Evolutionary conservation across 1,140 invertebrate species (phyloP), one percentile per base, ranked within the genome.

Genomic region (Drosophila leontia): DNA sequence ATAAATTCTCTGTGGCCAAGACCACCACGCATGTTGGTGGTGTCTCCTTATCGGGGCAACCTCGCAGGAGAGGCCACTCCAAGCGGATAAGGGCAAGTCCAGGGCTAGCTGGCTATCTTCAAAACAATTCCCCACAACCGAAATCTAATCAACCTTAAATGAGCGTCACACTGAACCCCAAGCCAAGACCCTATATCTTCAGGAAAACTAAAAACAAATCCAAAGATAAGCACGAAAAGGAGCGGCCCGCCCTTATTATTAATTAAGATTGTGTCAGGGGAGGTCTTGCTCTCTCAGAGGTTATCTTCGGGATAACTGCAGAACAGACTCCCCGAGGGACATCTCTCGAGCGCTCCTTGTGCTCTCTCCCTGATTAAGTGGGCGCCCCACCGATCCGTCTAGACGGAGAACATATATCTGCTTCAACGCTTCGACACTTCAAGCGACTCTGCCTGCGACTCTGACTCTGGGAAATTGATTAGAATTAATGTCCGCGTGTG

Each of bases 111-210:
- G 48, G 65, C 37, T 70, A 69, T 82, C 75, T 51, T 50, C 44
- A 41, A 48, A 63, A 32, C 53, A 32, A 42, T 47, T 68, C 57
- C 59, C 32, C 15, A 17, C 48, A 47, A 15, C 50, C 53, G 32
- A 79, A 82, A 90, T 91, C 85, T 90, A 90, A 90, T 90, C 85
- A 72, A 55, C 15, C 51, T 72, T 75, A 65, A 87, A 87, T 87
- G 72, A 80, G 45, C 77, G 42, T 84, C 45, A 61, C 56, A 44
- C 55, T 34, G 70, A 77, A 80, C 45, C 63, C 45, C 39, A 17
- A 42, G 48, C 1, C 29, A 34, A 59, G 35, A 44, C 51, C 37
- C 51, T 34, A 61, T 69, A 61, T 44, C 57, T 78, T 41, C 17
- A 26, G 32, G 42, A 12, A 12, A 26, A 44, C 62, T 68, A 3